These are phyloP conservation scores for Zaprionus lineosus DNA, from an alignment of 2,888 invertebrate species.

Conservation along the genomic window DNA sequence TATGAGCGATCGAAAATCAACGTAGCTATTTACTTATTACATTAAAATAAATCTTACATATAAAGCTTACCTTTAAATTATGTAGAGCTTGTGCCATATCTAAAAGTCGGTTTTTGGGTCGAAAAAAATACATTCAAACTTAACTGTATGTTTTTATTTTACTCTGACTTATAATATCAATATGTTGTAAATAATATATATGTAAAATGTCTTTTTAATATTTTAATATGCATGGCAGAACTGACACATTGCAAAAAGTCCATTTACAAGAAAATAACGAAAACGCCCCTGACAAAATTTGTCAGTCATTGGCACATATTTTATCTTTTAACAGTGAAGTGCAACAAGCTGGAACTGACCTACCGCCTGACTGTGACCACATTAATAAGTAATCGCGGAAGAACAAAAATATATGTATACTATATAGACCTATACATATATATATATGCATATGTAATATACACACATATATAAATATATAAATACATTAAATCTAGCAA, in stretches of 20 bases:
- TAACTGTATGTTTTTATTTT: no score
- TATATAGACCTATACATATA: no score
- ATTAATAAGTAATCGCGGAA: constrained; percentile 74
- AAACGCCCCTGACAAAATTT: constrained; percentile 70
- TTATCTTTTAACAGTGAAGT: constrained; percentile 52
- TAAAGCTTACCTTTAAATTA: no score
- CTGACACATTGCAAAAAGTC: constrained; percentile 65
- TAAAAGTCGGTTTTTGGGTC: no score
- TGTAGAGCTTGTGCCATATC: no score
- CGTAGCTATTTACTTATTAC: no score
- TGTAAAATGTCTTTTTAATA: constrained; percentile 61
- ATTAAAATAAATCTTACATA: no score
- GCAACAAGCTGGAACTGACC: constrained; percentile 28
- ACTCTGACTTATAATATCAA: constrained; percentile 29
- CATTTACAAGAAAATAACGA: constrained; percentile 39
- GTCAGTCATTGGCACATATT: constrained; percentile 77
- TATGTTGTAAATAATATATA: constrained; percentile 58
- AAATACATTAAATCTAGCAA: no score
- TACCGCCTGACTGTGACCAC: constrained; percentile 52
- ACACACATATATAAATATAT: no score
- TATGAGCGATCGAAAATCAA: no score
- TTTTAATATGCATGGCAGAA: constrained; percentile 75
- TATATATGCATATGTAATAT: constrained; percentile 52
- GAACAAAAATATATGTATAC: no score
- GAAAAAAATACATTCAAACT: no score